Conservation (phyloP, 1,140 invertebrate genomes). For the Triops longicaudatus region DNA sequence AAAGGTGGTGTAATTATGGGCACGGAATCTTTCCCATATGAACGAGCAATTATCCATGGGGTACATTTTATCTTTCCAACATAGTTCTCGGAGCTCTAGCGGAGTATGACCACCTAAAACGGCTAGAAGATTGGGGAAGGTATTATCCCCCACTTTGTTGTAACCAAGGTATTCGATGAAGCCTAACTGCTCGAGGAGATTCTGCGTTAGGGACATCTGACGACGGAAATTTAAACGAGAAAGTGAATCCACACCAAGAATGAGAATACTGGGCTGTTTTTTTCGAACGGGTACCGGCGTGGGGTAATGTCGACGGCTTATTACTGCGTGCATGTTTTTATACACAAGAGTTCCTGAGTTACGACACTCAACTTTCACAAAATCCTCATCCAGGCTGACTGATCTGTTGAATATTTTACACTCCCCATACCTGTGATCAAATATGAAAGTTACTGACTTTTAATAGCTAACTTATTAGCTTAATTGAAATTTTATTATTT, state of each 20-base stretch:
- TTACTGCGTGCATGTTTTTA: not conserved
- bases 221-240: not conserved
- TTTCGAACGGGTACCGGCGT: not conserved
- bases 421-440: not conserved
- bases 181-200: conserved; percentile 17
- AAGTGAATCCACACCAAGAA: not conserved
- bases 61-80: conserved; percentile 27
- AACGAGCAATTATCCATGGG: conserved; percentile 39
- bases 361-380: not conserved
- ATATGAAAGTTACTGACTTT: not conserved
- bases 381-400: not conserved
- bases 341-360: not conserved
- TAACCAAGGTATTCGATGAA: conserved; percentile 35
- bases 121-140: conserved; percentile 37
- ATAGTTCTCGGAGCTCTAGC: conserved; percentile 20
- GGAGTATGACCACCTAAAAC: conserved; percentile 33
- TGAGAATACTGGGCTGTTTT: not conserved
- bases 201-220: not conserved
- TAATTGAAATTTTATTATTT: not conserved
- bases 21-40: conserved; percentile 37
- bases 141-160: conserved; percentile 37
- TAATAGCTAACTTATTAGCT: not conserved
- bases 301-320: not conserved
- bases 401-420: not conserved
- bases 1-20: conserved; percentile 34